Percentiles rank a stretch among this genome's conserved stretches.
Conservation (phyloP, 30 jellyfish, hydroid and myxozoan species). For the Chironex yamaguchii region DNA sequence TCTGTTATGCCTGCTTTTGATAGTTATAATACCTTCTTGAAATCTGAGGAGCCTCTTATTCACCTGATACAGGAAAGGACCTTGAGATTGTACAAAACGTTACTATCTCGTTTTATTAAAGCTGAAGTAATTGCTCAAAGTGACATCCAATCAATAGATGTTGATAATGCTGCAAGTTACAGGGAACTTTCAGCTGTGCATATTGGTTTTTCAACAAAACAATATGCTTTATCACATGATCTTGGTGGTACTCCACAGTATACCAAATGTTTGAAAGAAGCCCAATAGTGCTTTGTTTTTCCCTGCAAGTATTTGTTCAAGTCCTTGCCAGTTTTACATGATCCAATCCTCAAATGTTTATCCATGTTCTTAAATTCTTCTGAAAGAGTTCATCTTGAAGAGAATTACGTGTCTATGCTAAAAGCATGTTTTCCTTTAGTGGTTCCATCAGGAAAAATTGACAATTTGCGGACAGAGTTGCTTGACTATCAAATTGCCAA, state of each 20-base stretch:
- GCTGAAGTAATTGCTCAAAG: too few species aligned
- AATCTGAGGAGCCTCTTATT: neutral
- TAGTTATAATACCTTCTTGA: neutral
- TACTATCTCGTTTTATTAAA: neutral
- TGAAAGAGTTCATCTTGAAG: neutral
- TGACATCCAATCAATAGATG: neutral
- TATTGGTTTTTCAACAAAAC: neutral
- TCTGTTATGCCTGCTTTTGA: neutral
- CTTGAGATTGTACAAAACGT: neutral
- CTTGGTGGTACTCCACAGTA: neutral
- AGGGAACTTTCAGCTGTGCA: neutral
- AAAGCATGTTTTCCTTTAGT: neutral
- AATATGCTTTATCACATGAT: neutral
- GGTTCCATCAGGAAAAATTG: neutral
- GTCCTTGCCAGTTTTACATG: neutral
- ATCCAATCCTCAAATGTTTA: neutral
- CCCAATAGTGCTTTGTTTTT: neutral
- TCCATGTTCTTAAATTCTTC: neutral
- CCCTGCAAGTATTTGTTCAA: neutral
- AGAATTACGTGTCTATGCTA: neutral
- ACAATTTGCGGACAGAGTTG: neutral
- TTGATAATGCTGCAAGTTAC: neutral
- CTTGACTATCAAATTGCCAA: neutral
- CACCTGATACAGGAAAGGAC: neutral
- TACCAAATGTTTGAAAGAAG: neutral